Percentiles rank a stretch among this genome's conserved stretches.
phyloP scores from a whole-genome alignment of 2,888 invertebrate genomes.

The Torymus tubicola region DNA sequence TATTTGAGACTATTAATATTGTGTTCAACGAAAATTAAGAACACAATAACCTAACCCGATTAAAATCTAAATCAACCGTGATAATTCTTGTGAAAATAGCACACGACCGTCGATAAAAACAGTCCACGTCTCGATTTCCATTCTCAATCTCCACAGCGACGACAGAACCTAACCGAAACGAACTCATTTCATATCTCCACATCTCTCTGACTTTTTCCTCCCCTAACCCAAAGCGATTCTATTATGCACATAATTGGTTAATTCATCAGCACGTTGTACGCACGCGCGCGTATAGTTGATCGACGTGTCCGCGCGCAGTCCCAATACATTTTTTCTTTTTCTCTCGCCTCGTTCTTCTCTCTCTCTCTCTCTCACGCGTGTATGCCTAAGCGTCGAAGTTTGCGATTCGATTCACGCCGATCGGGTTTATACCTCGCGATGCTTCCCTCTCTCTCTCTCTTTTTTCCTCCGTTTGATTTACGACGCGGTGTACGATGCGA shows the following conservation, averaged over 20 bases:
- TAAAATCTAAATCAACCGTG: no score
- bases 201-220: not conserved
- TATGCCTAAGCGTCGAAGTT: constrained; percentile 40
- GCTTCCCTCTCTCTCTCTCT: constrained; percentile 49
- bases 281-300: not conserved
- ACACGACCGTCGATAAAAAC: no score
- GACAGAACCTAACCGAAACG: no score
- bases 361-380: not conserved
- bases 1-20: not conserved
- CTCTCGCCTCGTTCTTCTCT: not conserved
- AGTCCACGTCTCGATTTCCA: no score
- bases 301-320: constrained; percentile 25
- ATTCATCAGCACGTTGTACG: constrained; percentile 34
- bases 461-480: constrained; percentile 73
- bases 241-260: constrained; percentile 42
- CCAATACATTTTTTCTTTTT: constrained; percentile 30
- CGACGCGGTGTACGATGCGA: constrained; percentile 67
- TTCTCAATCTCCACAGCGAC: no score
- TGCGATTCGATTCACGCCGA: constrained; percentile 53
- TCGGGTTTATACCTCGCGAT: constrained; percentile 25
- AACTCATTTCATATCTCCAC: no score
- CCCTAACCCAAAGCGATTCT: not conserved
- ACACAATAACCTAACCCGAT: no score
- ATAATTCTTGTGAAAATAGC: no score
- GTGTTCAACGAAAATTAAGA: no score